Conservation (phyloP, 1,140 invertebrate species). For the Euschistus heros region DNA sequence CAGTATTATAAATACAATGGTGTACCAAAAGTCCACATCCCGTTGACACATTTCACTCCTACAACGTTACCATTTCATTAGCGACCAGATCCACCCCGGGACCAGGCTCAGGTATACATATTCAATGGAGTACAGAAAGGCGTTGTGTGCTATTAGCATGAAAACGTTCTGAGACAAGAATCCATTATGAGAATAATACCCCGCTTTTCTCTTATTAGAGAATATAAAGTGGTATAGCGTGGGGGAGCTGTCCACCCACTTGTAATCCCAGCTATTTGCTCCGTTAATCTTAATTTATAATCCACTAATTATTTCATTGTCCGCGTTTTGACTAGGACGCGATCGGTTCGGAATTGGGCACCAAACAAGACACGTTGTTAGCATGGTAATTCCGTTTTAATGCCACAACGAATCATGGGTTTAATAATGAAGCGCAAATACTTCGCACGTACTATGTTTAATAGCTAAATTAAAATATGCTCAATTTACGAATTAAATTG, state of each 20-base stretch:
- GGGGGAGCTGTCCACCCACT: slow-evolving; percentile 3
- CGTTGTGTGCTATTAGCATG: neutral
- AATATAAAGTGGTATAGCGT: neutral
- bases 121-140: slow-evolving; percentile 1
- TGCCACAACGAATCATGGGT: too few species aligned
- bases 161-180: slow-evolving; percentile 4
- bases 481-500: too few species aligned
- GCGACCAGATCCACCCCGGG: neutral
- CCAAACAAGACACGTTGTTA: too few species aligned
- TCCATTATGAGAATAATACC: slow-evolving; percentile 1
- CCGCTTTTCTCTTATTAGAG: neutral
- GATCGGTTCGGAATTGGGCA: too few species aligned
- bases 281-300: slow-evolving; percentile 14
- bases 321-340: neutral
- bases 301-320: neutral
- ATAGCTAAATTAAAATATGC: too few species aligned
- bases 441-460: too few species aligned
- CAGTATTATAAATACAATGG: too few species aligned
- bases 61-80: slow-evolving; percentile 7
- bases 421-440: too few species aligned
- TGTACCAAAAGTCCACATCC: too few species aligned
- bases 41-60: too few species aligned
- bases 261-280: neutral
- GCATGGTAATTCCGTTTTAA: too few species aligned
- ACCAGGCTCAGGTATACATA: neutral